These are phyloP conservation scores for Ichneumoninae sp. DNA, from an alignment of 2,888 invertebrate species.

Conservation along the genomic window DNA sequence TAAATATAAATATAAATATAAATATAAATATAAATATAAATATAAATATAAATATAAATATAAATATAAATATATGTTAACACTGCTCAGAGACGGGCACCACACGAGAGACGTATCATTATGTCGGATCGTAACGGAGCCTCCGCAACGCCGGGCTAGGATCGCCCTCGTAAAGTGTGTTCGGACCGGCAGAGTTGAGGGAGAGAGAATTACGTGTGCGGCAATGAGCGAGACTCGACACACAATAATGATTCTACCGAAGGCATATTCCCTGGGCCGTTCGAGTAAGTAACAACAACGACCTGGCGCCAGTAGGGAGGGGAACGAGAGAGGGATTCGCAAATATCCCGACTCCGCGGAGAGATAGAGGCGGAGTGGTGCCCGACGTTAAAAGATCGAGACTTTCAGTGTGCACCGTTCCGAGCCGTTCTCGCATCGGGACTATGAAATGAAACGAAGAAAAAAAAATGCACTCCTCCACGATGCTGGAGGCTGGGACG, in stretches of 20 bases:
- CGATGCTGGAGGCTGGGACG: constrained; percentile 48
- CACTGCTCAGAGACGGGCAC: constrained; percentile 8
- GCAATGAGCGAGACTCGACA: constrained; percentile 53
- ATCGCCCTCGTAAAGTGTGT: constrained; percentile 32
- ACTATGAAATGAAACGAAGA: not conserved
- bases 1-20: not conserved
- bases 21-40: not conserved
- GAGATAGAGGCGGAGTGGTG: constrained; percentile 29
- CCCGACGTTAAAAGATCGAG: constrained; percentile 40
- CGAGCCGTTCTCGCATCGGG: constrained; percentile 24
- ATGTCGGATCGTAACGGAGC: constrained; percentile 61
- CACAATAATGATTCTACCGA: constrained; percentile 32
- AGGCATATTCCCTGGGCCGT: constrained; percentile 38
- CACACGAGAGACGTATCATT: constrained; percentile 63
- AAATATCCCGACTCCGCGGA: constrained; percentile 40
- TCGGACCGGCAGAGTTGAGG: constrained; percentile 14
- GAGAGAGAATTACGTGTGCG: constrained; percentile 56
- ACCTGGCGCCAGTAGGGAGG: constrained; percentile 57
- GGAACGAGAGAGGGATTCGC: constrained; percentile 50
- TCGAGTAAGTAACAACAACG: constrained; percentile 56
- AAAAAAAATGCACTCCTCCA: constrained; percentile 56
- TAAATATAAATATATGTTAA: not conserved
- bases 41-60: not conserved
- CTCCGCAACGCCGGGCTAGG: constrained; percentile 9
- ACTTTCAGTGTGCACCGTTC: constrained; percentile 15